Evolutionary conservation across 2,797 vertebrate species (phyloP).

Genomic region (Bufotes viridis): DNA sequence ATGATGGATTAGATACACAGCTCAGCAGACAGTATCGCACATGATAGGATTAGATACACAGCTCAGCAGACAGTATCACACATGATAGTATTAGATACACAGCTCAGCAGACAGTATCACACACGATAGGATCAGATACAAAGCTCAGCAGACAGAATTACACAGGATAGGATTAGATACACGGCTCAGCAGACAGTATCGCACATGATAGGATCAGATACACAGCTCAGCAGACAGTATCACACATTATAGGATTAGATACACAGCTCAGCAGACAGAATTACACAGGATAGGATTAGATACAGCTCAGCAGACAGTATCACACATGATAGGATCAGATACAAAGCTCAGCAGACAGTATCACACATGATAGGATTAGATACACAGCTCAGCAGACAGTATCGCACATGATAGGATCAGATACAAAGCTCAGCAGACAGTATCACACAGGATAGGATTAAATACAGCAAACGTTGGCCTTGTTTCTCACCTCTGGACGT

Average conservation of each 20-base stretch:
- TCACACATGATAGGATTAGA: neutral
- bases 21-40: neutral
- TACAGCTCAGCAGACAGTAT: neutral
- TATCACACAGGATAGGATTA: no score
- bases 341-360: neutral
- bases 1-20: neutral
- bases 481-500: conserved; percentile 87
- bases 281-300: neutral
- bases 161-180: neutral
- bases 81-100: neutral
- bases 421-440: neutral
- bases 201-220: neutral
- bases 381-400: neutral
- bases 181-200: neutral
- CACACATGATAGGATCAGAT: neutral
- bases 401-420: neutral
- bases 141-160: neutral
- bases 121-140: neutral
- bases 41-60: neutral
- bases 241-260: neutral
- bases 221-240: neutral
- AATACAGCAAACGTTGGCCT: neutral
- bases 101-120: neutral
- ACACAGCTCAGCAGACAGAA: neutral
- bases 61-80: neutral